phyloP scores from a whole-genome alignment of 2,888 invertebrate species.

The Poecilobothrus nobilitatus region DNA sequence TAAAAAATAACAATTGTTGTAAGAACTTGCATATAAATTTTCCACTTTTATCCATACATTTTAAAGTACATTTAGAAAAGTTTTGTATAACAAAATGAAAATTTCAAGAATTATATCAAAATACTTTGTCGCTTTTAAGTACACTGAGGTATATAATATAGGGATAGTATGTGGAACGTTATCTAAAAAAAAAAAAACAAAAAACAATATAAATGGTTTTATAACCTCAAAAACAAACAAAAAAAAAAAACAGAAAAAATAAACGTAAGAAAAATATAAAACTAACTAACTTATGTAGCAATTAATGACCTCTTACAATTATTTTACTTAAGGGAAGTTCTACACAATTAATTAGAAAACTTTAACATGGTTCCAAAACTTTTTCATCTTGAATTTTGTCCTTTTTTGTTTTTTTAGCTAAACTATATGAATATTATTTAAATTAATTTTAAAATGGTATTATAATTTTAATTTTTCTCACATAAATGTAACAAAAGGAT shows the following conservation, averaged over 20 bases:
- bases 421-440: no score
- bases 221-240: no score
- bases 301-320: conserved; percentile 2
- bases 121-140: neutral
- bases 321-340: neutral
- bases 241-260: no score
- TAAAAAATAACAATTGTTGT: no score
- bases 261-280: neutral
- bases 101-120: neutral
- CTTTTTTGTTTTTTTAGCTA: no score
- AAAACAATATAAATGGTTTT: no score
- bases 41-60: neutral
- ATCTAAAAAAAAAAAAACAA: no score
- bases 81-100: neutral
- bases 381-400: neutral
- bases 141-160: neutral
- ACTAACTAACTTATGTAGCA: neutral
- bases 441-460: no score
- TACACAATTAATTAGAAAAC: conserved; percentile 1
- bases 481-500: no score
- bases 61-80: neutral
- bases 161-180: no score
- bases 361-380: neutral
- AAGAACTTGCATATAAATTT: no score
- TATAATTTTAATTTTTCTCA: no score